Percentiles rank a stretch among this genome's conserved stretches.
Conservation (phyloP, 2,888 invertebrate genomes). For the Camponotus fellah region DNA sequence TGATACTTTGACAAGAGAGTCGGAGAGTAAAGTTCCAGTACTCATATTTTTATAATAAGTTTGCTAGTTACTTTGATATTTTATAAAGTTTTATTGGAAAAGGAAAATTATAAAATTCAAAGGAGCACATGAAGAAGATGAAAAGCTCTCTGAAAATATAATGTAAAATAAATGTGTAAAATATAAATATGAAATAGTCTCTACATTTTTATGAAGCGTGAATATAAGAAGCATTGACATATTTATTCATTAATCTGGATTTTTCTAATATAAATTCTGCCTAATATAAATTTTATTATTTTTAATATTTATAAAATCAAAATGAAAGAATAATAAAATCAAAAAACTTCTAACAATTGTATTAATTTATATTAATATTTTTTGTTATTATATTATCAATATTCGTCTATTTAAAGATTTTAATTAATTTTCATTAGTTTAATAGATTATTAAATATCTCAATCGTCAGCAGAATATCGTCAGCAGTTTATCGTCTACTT, state of each 20-base stretch:
- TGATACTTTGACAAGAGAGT: not conserved
- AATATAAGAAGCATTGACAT: not conserved
- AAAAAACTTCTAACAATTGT: not conserved
- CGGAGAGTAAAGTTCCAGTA: not conserved
- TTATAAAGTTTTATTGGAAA: slow-evolving; percentile 2
- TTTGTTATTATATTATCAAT: not conserved
- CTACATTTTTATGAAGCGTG: not conserved
- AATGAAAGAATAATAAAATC: not conserved
- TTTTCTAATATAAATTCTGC: not conserved
- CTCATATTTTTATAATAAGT: not conserved
- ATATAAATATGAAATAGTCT: not conserved
- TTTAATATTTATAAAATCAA: not conserved
- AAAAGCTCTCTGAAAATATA: not conserved
- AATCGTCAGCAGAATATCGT: not conserved
- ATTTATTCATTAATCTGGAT: not conserved
- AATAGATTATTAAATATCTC: slow-evolving; percentile 2
- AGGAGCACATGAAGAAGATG: not conserved
- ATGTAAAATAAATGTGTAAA: not conserved
- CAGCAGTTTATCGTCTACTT: not conserved
- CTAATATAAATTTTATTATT: not conserved
- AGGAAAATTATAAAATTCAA: not conserved
- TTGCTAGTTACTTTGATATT: not conserved
- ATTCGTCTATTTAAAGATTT: not conserved
- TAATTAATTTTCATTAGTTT: not conserved
- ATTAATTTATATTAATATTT: slow-evolving; percentile 5